These are phyloP conservation scores for Sycophila texana DNA, from an alignment of 2,888 invertebrate species.

Conservation along the genomic window DNA sequence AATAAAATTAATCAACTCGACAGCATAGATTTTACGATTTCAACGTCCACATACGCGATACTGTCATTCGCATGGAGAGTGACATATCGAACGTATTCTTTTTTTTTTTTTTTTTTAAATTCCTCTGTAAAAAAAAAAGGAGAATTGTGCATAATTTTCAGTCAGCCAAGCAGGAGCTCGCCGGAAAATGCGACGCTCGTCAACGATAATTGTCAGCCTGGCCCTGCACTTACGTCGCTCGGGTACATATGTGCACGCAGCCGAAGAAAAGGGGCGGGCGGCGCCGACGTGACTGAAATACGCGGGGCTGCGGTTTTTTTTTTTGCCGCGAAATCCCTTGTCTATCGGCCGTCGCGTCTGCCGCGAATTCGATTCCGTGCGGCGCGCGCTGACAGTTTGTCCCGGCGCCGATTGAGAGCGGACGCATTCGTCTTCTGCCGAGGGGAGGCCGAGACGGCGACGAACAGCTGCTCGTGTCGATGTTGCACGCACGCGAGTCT, in stretches of 20 bases:
- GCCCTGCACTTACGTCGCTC: conserved; percentile 1
- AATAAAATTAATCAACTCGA: too few species aligned
- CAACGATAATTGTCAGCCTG: conserved; percentile 54
- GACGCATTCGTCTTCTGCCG: conserved; percentile 15
- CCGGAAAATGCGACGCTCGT: conserved; percentile 24
- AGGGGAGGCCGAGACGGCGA: conserved; percentile 2
- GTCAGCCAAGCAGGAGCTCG: background rate
- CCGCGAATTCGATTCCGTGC: conserved; percentile 43
- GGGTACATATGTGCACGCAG: background rate
- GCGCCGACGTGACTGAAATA: conserved; percentile 53
- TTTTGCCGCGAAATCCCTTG: conserved; percentile 38
- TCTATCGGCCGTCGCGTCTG: conserved; percentile 37
- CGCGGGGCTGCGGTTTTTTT: conserved; percentile 5
- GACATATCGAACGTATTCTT: background rate
- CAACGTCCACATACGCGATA: too few species aligned
- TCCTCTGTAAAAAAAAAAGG: too few species aligned
- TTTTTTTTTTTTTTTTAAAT: too few species aligned
- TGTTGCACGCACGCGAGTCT: too few species aligned
- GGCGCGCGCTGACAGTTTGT: conserved; percentile 42
- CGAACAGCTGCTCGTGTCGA: background rate
- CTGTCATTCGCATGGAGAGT: too few species aligned
- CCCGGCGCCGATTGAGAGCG: conserved; percentile 20
- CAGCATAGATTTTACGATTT: too few species aligned
- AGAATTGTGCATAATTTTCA: too few species aligned
- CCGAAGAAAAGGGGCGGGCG: conserved; percentile 27